Evolutionary conservation across 2,113 vertebrate species (phyloP).

Genomic region (Chaenogobius annularis): DNA sequence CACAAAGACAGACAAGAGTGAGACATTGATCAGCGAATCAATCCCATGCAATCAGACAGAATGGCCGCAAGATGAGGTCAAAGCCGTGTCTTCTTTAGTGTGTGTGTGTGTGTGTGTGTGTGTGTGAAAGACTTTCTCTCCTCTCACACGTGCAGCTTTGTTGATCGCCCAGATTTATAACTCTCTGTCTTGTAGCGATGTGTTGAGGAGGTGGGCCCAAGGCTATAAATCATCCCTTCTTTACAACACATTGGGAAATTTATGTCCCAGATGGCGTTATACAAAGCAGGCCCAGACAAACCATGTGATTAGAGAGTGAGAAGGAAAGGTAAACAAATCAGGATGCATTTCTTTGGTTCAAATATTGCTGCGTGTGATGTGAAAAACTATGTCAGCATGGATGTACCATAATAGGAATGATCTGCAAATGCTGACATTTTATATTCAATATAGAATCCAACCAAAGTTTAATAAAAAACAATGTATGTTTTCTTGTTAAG

Average conservation of each 20-base stretch:
- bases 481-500: too few relatives aligned
- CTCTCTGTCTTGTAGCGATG: conserved; percentile 11
- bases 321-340: not conserved
- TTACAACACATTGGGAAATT: conserved; percentile 25
- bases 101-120: not conserved
- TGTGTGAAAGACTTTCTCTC: not conserved
- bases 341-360: conserved; percentile 4
- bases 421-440: not conserved
- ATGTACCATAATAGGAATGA: not conserved
- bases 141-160: conserved; percentile 9
- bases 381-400: not conserved
- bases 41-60: conserved; percentile 31
- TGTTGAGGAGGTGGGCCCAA: conserved; percentile 21
- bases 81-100: not conserved
- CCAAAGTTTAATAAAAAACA: too few relatives aligned
- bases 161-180: conserved; percentile 29
- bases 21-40: conserved; percentile 58
- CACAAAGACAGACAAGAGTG: conserved; percentile 27
- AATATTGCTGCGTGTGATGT: not conserved
- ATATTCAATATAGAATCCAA: too few relatives aligned
- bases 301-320: not conserved
- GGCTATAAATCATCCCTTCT: conserved; percentile 34
- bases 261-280: conserved; percentile 19
- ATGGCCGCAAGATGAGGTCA: conserved; percentile 22
- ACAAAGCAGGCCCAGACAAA: not conserved